These are phyloP conservation scores for Porites evermanni DNA, from an alignment of 92 coral and sea anemone species.

Conservation along the genomic window DNA sequence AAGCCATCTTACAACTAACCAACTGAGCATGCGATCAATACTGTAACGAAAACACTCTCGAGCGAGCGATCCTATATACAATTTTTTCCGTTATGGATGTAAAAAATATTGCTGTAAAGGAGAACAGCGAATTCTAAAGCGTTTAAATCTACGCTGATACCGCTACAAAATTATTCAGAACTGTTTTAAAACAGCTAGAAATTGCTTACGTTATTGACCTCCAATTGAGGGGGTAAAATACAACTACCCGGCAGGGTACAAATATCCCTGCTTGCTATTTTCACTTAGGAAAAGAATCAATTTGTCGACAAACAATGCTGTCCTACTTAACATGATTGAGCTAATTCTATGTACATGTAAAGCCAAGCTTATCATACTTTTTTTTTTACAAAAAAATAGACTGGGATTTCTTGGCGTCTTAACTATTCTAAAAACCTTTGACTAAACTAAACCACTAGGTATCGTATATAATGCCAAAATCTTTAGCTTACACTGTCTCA, in stretches of 20 bases:
- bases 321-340: conserved; percentile 39
- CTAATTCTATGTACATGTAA: conserved; percentile 49
- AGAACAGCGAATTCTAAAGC: conserved; percentile 25
- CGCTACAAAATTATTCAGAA: conserved; percentile 30
- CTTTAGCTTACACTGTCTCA: conserved; percentile 78
- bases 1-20: conserved; percentile 2
- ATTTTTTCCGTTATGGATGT: conserved; percentile 35
- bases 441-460: neutral
- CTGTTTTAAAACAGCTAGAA: conserved; percentile 7
- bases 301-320: conserved; percentile 50
- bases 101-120: conserved; percentile 25
- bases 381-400: neutral
- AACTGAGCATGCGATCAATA: conserved; percentile 33
- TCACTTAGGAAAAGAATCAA: conserved; percentile 44
- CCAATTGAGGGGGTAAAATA: conserved; percentile 44
- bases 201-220: conserved; percentile 36
- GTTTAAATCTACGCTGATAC: neutral
- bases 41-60: conserved; percentile 18
- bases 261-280: conserved; percentile 29
- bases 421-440: neutral
- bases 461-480: conserved; percentile 32
- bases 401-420: neutral
- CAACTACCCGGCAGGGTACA: conserved; percentile 36
- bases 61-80: conserved; percentile 37
- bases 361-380: conserved; percentile 28